phyloP scores from a whole-genome alignment of 2,113 vertebrate genomes.

The Chloropsis cyanopogon region DNA sequence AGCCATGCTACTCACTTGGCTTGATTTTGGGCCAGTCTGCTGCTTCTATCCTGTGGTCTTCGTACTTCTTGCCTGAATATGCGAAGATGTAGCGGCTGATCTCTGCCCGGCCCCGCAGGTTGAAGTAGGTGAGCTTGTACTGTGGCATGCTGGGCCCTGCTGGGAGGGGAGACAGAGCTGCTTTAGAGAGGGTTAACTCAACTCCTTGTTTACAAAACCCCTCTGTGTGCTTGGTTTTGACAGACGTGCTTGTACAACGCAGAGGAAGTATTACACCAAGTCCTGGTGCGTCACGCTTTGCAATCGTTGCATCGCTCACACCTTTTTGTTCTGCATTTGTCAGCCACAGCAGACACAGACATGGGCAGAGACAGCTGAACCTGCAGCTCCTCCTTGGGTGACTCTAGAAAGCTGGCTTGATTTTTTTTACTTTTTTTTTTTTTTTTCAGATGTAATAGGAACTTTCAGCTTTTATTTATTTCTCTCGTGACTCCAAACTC shows the following conservation, averaged over 20 bases:
- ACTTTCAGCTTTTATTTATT: neutral
- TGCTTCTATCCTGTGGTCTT: slow-evolving; percentile 75
- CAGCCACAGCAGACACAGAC: neutral
- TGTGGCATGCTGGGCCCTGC: slow-evolving; percentile 67
- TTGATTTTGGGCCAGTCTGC: slow-evolving; percentile 76
- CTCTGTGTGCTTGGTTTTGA: neutral
- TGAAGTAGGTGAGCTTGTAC: slow-evolving; percentile 80
- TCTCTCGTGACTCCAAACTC: neutral
- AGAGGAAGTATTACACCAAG: neutral
- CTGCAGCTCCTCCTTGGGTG: neutral
- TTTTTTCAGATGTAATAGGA: neutral
- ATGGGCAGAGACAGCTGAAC: neutral
- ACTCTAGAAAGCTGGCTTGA: neutral
- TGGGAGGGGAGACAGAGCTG: neutral
- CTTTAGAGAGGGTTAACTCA: neutral
- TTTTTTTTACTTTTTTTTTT: neutral
- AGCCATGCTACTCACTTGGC: slow-evolving; percentile 65
- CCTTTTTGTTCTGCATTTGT: neutral
- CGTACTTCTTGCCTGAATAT: slow-evolving; percentile 69
- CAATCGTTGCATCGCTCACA: neutral
- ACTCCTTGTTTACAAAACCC: neutral
- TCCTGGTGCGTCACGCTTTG: neutral
- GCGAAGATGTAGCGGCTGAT: slow-evolving; percentile 79
- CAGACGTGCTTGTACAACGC: neutral
- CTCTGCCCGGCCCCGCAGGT: slow-evolving; percentile 78